phyloP scores from a whole-genome alignment of 2,113 vertebrate species.

The Mastomys coucha region DNA sequence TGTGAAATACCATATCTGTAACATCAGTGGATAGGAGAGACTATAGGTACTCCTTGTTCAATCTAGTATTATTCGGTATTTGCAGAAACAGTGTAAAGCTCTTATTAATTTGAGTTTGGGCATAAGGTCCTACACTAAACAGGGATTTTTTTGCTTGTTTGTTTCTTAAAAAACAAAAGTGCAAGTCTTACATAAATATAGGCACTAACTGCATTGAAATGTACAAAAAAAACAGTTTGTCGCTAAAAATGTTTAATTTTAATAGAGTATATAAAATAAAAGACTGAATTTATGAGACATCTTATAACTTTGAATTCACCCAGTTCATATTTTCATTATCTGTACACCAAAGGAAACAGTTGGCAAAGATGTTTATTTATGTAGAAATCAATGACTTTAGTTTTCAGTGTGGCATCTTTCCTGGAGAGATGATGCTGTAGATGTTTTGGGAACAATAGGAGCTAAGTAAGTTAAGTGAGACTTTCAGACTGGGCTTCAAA shows the following conservation, averaged over 20 bases:
- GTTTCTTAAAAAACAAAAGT: neutral
- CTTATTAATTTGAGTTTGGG: slow-evolving; percentile 38
- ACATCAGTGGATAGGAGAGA: neutral
- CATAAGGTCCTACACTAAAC: neutral
- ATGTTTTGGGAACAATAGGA: slow-evolving; percentile 38
- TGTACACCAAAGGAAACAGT: slow-evolving; percentile 43
- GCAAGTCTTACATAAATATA: slow-evolving; percentile 36
- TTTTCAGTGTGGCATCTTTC: slow-evolving; percentile 32
- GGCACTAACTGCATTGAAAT: slow-evolving; percentile 45
- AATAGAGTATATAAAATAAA: slow-evolving; percentile 61
- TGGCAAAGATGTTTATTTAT: slow-evolving; percentile 42
- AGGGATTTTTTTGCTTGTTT: neutral
- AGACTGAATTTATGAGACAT: slow-evolving; percentile 48
- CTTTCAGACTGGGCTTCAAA: neutral
- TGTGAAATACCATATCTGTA: neutral
- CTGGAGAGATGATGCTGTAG: neutral
- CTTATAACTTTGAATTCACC: slow-evolving; percentile 27
- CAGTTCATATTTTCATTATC: slow-evolving; percentile 38
- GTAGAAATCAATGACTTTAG: slow-evolving; percentile 49
- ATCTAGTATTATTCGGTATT: slow-evolving; percentile 34
- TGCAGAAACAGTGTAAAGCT: neutral
- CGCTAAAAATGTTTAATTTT: slow-evolving; percentile 62
- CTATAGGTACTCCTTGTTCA: neutral
- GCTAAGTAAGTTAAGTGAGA: slow-evolving; percentile 52
- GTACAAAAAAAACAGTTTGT: slow-evolving; percentile 34